Conservation (phyloP, 2,113 vertebrate genomes). For the Peucedramus taeniatus region DNA sequence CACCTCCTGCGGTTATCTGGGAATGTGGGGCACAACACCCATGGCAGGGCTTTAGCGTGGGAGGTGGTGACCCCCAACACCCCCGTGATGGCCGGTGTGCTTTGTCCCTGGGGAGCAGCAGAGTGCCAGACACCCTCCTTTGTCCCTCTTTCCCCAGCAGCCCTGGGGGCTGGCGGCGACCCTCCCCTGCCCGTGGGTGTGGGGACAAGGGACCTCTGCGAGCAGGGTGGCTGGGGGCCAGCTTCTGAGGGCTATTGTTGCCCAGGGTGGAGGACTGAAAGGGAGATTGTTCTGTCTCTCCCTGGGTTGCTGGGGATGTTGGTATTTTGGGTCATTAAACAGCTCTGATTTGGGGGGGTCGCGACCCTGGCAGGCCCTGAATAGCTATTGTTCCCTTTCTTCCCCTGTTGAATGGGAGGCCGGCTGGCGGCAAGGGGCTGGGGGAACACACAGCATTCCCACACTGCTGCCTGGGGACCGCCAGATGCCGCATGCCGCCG, state of each 20-base stretch:
- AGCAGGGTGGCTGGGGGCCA: neutral
- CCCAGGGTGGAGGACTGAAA: slow-evolving; percentile 62
- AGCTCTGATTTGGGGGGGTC: slow-evolving; percentile 70
- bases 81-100: neutral
- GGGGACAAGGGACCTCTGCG: neutral
- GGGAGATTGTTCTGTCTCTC: slow-evolving; percentile 69
- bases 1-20: neutral
- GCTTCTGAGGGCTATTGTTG: slow-evolving; percentile 10
- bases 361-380: slow-evolving; percentile 73
- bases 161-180: neutral
- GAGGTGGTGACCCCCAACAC: neutral
- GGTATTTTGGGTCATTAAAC: slow-evolving; percentile 79
- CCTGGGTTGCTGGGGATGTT: slow-evolving; percentile 67
- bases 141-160: neutral
- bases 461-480: slow-evolving; percentile 32
- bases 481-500: slow-evolving; percentile 44
- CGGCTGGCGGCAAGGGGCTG: neutral
- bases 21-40: neutral
- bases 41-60: neutral
- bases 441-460: slow-evolving; percentile 57
- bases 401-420: slow-evolving; percentile 73
- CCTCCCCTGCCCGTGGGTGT: neutral
- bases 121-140: neutral
- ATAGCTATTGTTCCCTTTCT: slow-evolving; percentile 80
- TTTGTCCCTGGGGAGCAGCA: neutral